These are phyloP conservation scores for Achatina immaculata DNA, from an alignment of 1,140 invertebrate genomes.

Conservation along the genomic window DNA sequence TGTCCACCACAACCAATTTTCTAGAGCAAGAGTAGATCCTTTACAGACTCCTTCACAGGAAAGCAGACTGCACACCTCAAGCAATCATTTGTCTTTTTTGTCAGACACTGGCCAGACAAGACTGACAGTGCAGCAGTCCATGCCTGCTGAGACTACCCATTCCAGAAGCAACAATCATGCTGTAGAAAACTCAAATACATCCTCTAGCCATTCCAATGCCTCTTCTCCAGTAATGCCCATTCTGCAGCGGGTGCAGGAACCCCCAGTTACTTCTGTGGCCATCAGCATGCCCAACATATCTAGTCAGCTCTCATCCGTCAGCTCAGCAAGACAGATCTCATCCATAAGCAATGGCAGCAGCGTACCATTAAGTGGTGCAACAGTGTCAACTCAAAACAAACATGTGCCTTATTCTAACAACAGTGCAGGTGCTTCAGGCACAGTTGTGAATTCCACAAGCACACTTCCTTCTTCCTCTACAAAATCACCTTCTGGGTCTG, in stretches of 20 bases:
- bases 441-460: neutral
- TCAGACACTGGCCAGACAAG: conserved; percentile 5
- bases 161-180: neutral
- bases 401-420: conserved; percentile 30
- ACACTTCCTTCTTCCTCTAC: neutral
- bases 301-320: conserved; percentile 23
- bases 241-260: conserved; percentile 15
- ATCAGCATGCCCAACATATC: conserved; percentile 10
- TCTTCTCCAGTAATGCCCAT: conserved; percentile 29
- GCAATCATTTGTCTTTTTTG: neutral
- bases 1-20: neutral
- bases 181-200: conserved; percentile 14
- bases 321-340: conserved; percentile 28
- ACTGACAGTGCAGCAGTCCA: neutral
- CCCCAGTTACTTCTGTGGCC: neutral
- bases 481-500: neutral
- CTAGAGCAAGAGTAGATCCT: neutral
- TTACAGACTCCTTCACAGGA: neutral
- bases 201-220: conserved; percentile 30
- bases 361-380: neutral
- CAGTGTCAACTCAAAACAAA: neutral
- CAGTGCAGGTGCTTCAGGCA: neutral
- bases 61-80: neutral
- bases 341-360: neutral
- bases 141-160: conserved; percentile 9